These are phyloP conservation scores for Melieria crassipennis DNA, from an alignment of 2,888 invertebrate species.

Conservation along the genomic window DNA sequence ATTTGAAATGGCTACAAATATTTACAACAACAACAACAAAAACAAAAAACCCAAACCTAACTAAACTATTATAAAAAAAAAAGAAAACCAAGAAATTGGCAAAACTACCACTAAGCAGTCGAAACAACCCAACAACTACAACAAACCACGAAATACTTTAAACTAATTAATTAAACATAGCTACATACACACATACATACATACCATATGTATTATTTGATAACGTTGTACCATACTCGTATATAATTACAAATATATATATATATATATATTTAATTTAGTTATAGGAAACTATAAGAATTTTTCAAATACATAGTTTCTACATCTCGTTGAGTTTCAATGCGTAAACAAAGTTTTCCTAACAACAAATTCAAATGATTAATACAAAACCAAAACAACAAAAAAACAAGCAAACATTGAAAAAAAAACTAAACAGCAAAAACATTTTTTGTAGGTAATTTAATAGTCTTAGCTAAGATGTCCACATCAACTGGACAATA, in stretches of 20 bases:
- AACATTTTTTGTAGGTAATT: background rate
- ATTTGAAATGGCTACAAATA: background rate
- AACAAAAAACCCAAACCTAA: background rate
- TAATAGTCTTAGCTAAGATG: constrained; percentile 11
- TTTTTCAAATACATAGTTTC: constrained; percentile 3
- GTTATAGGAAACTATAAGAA: background rate
- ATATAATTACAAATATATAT: background rate
- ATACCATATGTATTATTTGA: background rate
- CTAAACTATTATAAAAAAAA: background rate
- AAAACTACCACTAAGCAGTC: background rate
- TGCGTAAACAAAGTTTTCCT: constrained; percentile 20
- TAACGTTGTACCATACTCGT: background rate
- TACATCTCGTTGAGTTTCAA: constrained; percentile 20
- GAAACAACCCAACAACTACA: background rate
- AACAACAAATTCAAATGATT: constrained; percentile 15
- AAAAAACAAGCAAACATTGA: background rate
- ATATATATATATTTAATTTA: constrained; percentile 2
- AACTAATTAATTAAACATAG: background rate
- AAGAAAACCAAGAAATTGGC: background rate
- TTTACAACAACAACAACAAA: background rate
- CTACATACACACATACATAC: constrained; percentile 2
- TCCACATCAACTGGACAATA: constrained; percentile 31
- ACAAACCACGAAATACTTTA: background rate
- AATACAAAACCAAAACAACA: constrained; percentile 21
- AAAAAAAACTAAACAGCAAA: background rate